These are phyloP conservation scores for Morone saxatilis DNA, from an alignment of 2,113 vertebrate genomes.

Conservation along the genomic window DNA sequence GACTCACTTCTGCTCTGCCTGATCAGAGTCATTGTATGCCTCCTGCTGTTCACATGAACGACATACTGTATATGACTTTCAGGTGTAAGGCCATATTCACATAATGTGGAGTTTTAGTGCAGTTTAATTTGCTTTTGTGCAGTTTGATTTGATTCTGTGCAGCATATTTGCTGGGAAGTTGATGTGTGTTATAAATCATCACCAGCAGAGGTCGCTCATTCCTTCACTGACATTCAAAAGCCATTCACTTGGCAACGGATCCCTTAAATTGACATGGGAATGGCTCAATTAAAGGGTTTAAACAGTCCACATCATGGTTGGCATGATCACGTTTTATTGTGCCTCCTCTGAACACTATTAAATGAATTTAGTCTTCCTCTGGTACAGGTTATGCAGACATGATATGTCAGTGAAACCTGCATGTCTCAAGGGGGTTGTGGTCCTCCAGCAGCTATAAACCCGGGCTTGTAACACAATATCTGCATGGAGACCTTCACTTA, in stretches of 20 bases:
- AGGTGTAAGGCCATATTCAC: too few relatives aligned
- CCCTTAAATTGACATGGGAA: background rate
- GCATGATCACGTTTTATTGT: background rate
- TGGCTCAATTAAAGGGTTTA: too few relatives aligned
- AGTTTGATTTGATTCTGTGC: background rate
- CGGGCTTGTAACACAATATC: slow-evolving; percentile 53
- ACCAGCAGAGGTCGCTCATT: slow-evolving; percentile 61
- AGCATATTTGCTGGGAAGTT: background rate
- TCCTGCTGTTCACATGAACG: background rate
- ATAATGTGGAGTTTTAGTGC: too few relatives aligned
- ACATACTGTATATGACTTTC: background rate
- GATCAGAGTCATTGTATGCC: background rate
- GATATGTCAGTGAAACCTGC: slow-evolving; percentile 8
- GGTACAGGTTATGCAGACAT: background rate
- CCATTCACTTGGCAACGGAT: background rate
- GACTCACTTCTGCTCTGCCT: slow-evolving; percentile 18
- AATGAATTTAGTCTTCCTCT: background rate
- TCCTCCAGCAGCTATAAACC: slow-evolving; percentile 10
- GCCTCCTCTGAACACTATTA: background rate
- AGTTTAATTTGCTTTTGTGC: background rate
- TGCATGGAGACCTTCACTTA: slow-evolving; percentile 25
- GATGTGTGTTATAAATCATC: background rate
- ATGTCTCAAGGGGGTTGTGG: slow-evolving; percentile 1
- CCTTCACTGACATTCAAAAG: background rate
- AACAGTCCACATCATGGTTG: background rate